These are phyloP conservation scores for Poecilobothrus nobilitatus DNA, from an alignment of 2,888 invertebrate species.

Conservation along the genomic window DNA sequence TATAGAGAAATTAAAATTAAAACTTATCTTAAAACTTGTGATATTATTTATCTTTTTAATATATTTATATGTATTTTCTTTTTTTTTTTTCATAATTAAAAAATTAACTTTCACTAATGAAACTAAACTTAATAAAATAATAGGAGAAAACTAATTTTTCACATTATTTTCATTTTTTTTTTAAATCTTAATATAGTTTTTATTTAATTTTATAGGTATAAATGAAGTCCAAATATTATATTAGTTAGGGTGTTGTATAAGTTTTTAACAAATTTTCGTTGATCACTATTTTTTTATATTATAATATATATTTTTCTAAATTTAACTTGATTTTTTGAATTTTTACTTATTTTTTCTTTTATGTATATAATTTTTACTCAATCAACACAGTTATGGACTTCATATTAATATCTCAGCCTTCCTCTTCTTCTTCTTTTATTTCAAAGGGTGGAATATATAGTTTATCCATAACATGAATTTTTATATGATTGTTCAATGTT, in stretches of 20 bases:
- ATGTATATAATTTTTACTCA: not conserved
- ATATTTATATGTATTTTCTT: too few relatives aligned
- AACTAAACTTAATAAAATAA: not conserved
- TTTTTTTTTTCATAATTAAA: too few relatives aligned
- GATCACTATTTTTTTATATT: not conserved
- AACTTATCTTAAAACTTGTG: not conserved
- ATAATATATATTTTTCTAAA: not conserved
- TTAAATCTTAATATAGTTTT: not conserved
- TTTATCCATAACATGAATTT: constrained; percentile 45
- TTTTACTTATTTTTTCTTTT: too few relatives aligned
- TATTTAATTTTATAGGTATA: not conserved
- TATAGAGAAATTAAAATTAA: too few relatives aligned
- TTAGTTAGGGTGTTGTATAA: not conserved
- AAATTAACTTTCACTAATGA: not conserved
- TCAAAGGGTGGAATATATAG: constrained; percentile 43
- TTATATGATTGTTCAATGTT: constrained; percentile 45
- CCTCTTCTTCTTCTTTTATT: constrained; percentile 43
- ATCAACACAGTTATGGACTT: constrained; percentile 5
- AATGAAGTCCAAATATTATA: not conserved
- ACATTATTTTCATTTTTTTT: not conserved
- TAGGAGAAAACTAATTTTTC: not conserved
- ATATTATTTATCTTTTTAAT: not conserved
- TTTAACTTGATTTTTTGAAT: too few relatives aligned
- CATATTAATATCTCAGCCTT: constrained; percentile 33
- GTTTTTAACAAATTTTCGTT: not conserved